Base-by-base conservation (phyloP, 2,888 invertebrate species). In the Trachelus stipa region DNA sequence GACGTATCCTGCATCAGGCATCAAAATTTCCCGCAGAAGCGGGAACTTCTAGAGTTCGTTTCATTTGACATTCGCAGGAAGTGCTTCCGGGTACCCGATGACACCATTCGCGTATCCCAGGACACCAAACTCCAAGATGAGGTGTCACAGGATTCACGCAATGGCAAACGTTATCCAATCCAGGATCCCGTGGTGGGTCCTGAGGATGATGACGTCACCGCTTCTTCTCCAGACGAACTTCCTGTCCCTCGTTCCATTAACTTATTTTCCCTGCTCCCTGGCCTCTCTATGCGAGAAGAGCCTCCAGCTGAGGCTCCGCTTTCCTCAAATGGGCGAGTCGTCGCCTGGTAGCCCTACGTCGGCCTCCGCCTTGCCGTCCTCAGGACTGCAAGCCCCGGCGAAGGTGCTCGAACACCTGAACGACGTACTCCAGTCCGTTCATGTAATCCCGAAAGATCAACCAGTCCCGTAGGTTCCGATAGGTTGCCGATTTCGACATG, bases 381-480 rank as follows among this genome's bases (percentile, higher is more conserved):
- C 90, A 91, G 83, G 89, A 89, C 71, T 87, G 82, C 77, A 90
- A 77, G 71, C 84, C 84, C 73, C 79, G 82, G 73, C 87, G 85
- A 77, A 92, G 84, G 81, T 93, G 90, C 69, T 92, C 90, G 87
- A 93, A 92, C 77, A 93, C 92, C 81, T 94, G 91, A 30, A 92
- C 89, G 76, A 94, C 91, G 90, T 93, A 94, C 83, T 94, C 93
- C 73, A 95, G 91, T 9, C 92, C 92, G 86, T 93, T 94, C 91
- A 94, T 93, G 90, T 94, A 95, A 85, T 95, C 95, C 74, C 94
- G 90, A 87, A 94, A 93, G 83, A 95, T 94, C 80, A 94, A 83
- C 93, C 94, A 94, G 87, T 95, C 94, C 34, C 95, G 92, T 3
- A 93, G 85, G 82, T 93, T 92, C 37, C 93, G 91, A 71, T 86